Conservation (phyloP, 2,888 invertebrate genomes). For the Machimus rusticus region DNA sequence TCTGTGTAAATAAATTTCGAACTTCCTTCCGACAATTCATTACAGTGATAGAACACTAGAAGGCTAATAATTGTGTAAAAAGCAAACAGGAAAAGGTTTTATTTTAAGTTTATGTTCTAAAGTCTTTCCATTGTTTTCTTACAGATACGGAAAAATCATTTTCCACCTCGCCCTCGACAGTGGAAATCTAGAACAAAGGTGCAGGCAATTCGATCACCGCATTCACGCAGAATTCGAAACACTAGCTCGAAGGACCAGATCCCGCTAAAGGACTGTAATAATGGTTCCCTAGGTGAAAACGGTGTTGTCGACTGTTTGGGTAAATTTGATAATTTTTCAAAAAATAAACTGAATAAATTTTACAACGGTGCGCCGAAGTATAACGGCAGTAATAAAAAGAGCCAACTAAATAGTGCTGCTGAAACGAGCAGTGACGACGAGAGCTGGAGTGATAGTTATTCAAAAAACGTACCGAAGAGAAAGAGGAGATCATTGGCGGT, state of each 20-base stretch:
- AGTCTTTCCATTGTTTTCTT: constrained; percentile 46
- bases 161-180: constrained; percentile 71
- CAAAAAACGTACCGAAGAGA: constrained; percentile 21
- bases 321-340: constrained; percentile 31
- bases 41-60: neutral
- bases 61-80: neutral
- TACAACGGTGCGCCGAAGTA: constrained; percentile 40
- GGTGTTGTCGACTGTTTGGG: constrained; percentile 7
- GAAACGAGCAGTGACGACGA: constrained; percentile 48
- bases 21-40: neutral
- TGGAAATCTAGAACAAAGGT: constrained; percentile 49
- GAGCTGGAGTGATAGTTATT: neutral
- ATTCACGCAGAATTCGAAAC: neutral
- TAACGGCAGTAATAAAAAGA: constrained; percentile 42
- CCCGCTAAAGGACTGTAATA: neutral
- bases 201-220: neutral
- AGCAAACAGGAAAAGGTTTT: neutral
- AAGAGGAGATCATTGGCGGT: neutral
- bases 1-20: neutral
- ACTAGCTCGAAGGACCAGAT: neutral
- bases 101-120: neutral
- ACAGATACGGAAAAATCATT: constrained; percentile 73
- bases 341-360: constrained; percentile 29
- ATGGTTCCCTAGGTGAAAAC: neutral
- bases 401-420: constrained; percentile 44